Evolutionary conservation across 1,140 invertebrate species (phyloP).

Genomic region (Cyclina sinensis): DNA sequence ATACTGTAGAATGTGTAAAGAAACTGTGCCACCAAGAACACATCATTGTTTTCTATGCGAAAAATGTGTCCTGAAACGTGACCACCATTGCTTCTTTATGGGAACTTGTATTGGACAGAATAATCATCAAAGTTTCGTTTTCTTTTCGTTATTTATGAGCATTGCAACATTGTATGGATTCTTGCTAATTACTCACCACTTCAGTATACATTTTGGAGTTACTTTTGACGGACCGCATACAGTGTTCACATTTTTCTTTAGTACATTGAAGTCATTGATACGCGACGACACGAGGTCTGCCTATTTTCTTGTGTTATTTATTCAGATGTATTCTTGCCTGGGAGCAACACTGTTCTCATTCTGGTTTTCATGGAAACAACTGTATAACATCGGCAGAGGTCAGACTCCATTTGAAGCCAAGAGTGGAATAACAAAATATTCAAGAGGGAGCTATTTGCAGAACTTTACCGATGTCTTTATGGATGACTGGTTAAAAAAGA

Average conservation of each 20-base stretch:
- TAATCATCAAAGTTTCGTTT: constrained; percentile 95
- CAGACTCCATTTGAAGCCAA: constrained; percentile 25
- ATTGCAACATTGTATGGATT: constrained; percentile 8
- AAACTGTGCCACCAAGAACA: constrained; percentile 83
- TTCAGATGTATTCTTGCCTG: constrained; percentile 19
- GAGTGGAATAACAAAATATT: constrained; percentile 20
- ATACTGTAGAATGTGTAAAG: background rate
- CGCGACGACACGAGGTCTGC: background rate
- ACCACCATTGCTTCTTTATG: constrained; percentile 97
- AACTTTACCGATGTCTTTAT: constrained; percentile 10
- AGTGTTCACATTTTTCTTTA: background rate
- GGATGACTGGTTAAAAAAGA: background rate
- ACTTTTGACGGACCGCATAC: constrained; percentile 12
- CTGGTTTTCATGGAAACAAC: background rate
- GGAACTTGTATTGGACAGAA: constrained; percentile 95
- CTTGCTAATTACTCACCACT: background rate
- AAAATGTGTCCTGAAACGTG: constrained; percentile 94
- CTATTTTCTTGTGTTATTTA: background rate
- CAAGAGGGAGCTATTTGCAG: background rate
- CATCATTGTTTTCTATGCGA: constrained; percentile 95
- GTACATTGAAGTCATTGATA: background rate
- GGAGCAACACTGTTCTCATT: background rate
- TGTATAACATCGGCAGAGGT: background rate
- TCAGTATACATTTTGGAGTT: background rate
- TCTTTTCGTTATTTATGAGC: constrained; percentile 91